These are phyloP conservation scores for Mus musculus DNA, from an alignment of 2,113 vertebrate genomes.

Conservation along the genomic window DNA sequence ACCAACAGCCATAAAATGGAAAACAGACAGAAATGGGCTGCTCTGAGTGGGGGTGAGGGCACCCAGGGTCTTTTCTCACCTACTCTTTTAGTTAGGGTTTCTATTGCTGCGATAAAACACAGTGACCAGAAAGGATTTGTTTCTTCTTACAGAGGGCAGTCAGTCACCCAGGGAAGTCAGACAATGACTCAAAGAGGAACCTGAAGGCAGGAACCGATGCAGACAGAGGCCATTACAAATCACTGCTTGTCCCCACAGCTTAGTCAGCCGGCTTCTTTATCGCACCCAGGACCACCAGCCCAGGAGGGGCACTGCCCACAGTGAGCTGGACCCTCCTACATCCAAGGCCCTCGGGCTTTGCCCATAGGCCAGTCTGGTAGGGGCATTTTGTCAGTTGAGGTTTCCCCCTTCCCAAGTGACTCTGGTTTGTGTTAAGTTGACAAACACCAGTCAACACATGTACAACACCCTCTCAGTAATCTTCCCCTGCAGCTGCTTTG, in stretches of 20 bases:
- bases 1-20: not conserved
- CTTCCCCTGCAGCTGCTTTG: not conserved
- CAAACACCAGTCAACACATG: not conserved
- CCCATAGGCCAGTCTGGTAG: not conserved
- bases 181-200: not conserved
- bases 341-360: not conserved
- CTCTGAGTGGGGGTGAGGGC: not conserved
- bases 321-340: not conserved
- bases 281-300: not conserved
- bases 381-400: not conserved
- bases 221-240: not conserved
- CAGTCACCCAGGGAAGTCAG: not conserved
- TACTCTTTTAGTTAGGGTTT: not conserved
- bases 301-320: not conserved
- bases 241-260: not conserved
- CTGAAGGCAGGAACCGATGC: not conserved
- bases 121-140: not conserved
- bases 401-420: not conserved
- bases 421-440: not conserved
- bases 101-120: not conserved
- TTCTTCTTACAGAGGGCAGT: not conserved
- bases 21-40: not conserved
- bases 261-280: not conserved
- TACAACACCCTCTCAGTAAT: accelerated
- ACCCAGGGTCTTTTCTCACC: not conserved